phyloP scores from a whole-genome alignment of 1,140 invertebrate species.

The Brachionus plicatilis region DNA sequence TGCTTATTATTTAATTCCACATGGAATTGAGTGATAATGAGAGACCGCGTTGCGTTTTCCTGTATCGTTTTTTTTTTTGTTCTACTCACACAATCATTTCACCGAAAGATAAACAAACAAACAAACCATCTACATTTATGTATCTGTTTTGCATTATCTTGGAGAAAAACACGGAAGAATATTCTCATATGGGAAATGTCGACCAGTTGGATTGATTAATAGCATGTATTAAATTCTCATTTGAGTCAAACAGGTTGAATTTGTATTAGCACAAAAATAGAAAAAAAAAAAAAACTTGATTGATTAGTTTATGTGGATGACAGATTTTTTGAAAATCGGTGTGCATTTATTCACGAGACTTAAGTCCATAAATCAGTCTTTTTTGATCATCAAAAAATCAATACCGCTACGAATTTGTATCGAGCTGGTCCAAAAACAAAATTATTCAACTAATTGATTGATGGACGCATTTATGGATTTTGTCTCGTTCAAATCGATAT shows the following conservation, averaged over 20 bases:
- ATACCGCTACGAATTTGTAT: slow-evolving; percentile 5
- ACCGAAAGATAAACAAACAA: slow-evolving; percentile 34
- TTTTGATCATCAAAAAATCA: slow-evolving; percentile 16
- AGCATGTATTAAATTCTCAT: slow-evolving; percentile 19
- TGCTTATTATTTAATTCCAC: slow-evolving; percentile 32
- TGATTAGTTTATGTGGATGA: slow-evolving; percentile 12
- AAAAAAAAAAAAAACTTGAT: background rate
- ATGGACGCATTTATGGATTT: background rate
- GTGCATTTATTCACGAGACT: background rate
- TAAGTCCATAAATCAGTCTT: slow-evolving; percentile 5
- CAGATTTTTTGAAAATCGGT: slow-evolving; percentile 8
- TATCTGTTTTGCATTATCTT: slow-evolving; percentile 30
- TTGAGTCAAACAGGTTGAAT: slow-evolving; percentile 9
- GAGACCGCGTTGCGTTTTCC: background rate
- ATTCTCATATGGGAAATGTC: slow-evolving; percentile 14
- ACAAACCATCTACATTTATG: background rate
- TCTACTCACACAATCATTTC: slow-evolving; percentile 1
- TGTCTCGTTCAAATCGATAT: background rate
- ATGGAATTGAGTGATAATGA: slow-evolving; percentile 6
- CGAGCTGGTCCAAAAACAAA: background rate
- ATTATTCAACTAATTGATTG: slow-evolving; percentile 18
- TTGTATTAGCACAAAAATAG: background rate
- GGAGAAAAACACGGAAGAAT: background rate
- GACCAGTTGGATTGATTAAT: slow-evolving; percentile 29
- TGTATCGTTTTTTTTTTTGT: background rate